Evolutionary conservation across 1,140 invertebrate species (phyloP).

Genomic region (Drosophila lowei): DNA sequence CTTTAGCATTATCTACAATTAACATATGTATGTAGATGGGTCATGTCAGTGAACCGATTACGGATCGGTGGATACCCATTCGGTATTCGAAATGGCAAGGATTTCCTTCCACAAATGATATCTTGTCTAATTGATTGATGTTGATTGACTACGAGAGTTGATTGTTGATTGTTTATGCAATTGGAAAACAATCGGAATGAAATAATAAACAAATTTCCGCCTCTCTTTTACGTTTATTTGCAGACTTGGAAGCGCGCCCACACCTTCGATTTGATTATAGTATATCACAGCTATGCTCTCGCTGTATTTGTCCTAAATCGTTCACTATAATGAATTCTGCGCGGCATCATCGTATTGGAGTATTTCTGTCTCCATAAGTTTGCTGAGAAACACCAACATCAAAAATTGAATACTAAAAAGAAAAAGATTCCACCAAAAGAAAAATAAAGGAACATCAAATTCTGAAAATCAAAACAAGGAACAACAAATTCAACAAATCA

Average conservation of each 20-base stretch:
- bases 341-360: conserved; percentile 83
- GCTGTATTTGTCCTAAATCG: conserved; percentile 68
- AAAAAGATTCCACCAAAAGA: conserved; percentile 15
- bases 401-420: conserved; percentile 10
- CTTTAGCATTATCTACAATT: conserved; percentile 56
- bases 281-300: conserved; percentile 51
- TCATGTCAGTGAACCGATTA: conserved; percentile 62
- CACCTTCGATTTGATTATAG: conserved; percentile 17
- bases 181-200: conserved; percentile 1
- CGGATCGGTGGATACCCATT: conserved; percentile 12
- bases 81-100: conserved; percentile 9
- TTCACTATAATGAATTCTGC: conserved; percentile 82
- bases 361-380: conserved; percentile 83
- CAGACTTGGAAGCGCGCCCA: conserved; percentile 37
- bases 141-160: conserved; percentile 31
- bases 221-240: conserved; percentile 16
- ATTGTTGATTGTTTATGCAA: conserved; percentile 29
- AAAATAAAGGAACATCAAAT: conserved; percentile 20
- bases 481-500: conserved; percentile 19
- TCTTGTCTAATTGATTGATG: conserved; percentile 33
- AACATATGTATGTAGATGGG: conserved; percentile 15
- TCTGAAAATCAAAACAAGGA: conserved; percentile 7
- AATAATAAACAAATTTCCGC: conserved; percentile 30
- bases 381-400: conserved; percentile 17
- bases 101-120: conserved; percentile 32